Base-by-base conservation (phyloP, 1,140 invertebrate species). In the Scaptodrosophila lebanonensis region DNA sequence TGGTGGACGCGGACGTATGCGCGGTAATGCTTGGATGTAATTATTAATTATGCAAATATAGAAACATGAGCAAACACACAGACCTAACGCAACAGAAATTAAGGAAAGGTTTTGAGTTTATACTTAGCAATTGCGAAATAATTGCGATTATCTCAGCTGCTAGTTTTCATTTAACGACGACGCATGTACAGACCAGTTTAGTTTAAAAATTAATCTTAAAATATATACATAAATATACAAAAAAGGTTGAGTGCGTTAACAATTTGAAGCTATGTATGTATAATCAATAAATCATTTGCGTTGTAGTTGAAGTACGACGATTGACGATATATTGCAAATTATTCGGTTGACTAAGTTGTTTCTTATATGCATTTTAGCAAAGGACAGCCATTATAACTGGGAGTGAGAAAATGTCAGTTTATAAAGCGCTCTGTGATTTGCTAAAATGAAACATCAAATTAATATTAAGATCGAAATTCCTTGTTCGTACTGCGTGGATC, bases 11-110 rank as follows among this genome's bases (percentile, higher is more conserved):
- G 69, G 77, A 15, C 77, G 83, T 45, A 85, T 79, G 73, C 83
- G 83, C 50, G 77, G 83, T 82, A 85, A 75, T 75, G 52, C 73
- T 61, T 85, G 83, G 83, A 76, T 82, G 75, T 84, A 84, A 84
- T 82, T 57, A 64, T 51, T 50, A 70, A 79, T 72, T 67, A 39
- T 67, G 67, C 38, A 49, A 64, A 35, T 53, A 58, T 40, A 48
- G n/a, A 61, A 12, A 44, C 22, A 54, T 27, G 56, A 11, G 51
- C 42, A 45, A 42, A 25, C 12, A 35, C 7, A 20, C 39, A 22
- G 11, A 50, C 32, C 39, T 15, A 33, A 29, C 32, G 38, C 29
- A 12, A 16, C 43, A 18, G 2, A 38, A 15, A 38, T 32, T 18
- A 33, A 38, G 13, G 25, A 57, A 49, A 44, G 49, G 50, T 39